A percentile compares a stretch with the other conserved stretches of the same genome.
These are phyloP conservation scores for Anorthoa munda DNA, from an alignment of 2,888 invertebrate genomes.

Conservation along the genomic window DNA sequence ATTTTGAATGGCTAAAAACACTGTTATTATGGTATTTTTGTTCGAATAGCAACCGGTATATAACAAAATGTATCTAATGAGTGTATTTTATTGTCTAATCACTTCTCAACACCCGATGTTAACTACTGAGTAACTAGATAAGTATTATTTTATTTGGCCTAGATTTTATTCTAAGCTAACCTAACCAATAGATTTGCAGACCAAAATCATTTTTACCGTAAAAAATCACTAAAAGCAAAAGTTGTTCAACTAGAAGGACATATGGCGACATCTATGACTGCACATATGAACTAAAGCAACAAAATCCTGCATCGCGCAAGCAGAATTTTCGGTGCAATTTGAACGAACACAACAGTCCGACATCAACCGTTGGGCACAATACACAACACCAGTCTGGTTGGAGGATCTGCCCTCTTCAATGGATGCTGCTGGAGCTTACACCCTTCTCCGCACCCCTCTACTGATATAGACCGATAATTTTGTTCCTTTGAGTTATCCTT, in stretches of 20 bases:
- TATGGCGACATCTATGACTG: no score
- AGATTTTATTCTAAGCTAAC: conserved; percentile 48
- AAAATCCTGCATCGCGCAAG: no score
- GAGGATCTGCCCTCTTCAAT: no score
- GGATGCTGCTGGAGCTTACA: no score
- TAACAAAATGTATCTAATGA: conserved; percentile 46
- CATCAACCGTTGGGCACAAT: no score
- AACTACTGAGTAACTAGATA: conserved; percentile 58
- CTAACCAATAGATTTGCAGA: conserved; percentile 44
- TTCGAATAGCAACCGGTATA: not conserved
- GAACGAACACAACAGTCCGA: no score
- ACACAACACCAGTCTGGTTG: no score
- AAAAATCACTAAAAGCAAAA: not conserved
- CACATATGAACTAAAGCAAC: no score
- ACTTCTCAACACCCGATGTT: conserved; percentile 68
- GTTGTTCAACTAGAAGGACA: not conserved
- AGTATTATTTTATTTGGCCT: conserved; percentile 63
- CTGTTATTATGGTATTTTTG: not conserved
- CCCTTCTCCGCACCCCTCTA: no score
- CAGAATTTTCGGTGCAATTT: no score
- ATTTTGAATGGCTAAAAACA: not conserved
- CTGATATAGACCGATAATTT: not conserved
- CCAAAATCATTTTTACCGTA: not conserved
- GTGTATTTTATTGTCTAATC: conserved; percentile 81
- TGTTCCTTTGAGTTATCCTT: not conserved